Conservation (phyloP, 1,140 invertebrate genomes). For the Tribolium castaneum region DNA sequence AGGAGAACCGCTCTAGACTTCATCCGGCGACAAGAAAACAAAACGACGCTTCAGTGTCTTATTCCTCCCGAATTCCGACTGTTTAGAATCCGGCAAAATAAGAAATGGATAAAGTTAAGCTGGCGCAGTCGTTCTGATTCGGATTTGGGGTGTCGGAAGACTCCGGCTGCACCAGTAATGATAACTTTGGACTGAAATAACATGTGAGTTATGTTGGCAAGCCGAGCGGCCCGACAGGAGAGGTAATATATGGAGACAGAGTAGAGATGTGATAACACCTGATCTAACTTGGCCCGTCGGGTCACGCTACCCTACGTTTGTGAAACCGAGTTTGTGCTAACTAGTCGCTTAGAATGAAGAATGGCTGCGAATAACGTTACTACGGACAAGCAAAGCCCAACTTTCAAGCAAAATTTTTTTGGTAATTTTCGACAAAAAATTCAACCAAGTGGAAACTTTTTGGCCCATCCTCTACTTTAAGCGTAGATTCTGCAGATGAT, state of each 20-base stretch:
- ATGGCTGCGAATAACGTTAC: too few species aligned
- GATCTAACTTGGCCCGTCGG: constrained; percentile 51
- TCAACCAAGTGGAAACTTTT: too few species aligned
- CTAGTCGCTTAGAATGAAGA: too few species aligned
- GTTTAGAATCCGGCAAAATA: constrained; percentile 45
- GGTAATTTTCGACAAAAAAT: too few species aligned
- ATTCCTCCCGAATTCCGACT: constrained; percentile 36
- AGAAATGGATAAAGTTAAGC: constrained; percentile 48
- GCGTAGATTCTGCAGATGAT: too few species aligned
- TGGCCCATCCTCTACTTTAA: too few species aligned
- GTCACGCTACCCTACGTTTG: constrained; percentile 52
- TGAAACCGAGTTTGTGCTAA: too few species aligned
- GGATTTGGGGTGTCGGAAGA: constrained; percentile 31
- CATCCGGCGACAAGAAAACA: constrained; percentile 42
- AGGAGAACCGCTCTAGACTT: constrained; percentile 39
- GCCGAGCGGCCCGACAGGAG: constrained; percentile 37
- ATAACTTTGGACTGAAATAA: constrained; percentile 45
- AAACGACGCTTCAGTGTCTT: constrained; percentile 42
- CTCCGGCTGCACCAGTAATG: constrained; percentile 44
- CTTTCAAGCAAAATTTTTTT: too few species aligned
- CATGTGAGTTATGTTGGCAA: constrained; percentile 51
- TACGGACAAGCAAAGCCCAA: too few species aligned
- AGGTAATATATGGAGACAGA: constrained; percentile 58
- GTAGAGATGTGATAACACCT: constrained; percentile 59
- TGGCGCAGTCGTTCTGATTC: constrained; percentile 44